Conservation (phyloP, 2,113 vertebrate genomes). For the Promerops cafer region DNA sequence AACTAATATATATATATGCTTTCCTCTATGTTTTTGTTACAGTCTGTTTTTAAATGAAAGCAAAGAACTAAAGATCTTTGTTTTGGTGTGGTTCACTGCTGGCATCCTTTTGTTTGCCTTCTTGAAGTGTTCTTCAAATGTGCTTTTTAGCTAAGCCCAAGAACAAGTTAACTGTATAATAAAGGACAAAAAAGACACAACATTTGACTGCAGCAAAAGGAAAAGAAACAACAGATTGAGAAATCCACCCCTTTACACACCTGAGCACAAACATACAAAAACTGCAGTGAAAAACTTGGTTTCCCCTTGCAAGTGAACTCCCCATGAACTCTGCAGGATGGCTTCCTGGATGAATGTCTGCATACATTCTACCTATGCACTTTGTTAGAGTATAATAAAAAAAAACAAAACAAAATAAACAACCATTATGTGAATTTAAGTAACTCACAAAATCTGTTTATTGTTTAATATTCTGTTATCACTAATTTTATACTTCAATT, state of each 20-base stretch:
- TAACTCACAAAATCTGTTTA: neutral
- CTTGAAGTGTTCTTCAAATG: neutral
- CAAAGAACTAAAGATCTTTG: neutral
- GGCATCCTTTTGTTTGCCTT: neutral
- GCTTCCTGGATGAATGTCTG: neutral
- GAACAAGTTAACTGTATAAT: neutral
- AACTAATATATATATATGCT: neutral
- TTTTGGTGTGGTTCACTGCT: neutral
- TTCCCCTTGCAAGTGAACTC: neutral
- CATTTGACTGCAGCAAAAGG: neutral
- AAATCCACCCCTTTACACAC: neutral
- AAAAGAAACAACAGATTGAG: neutral
- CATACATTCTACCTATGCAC: neutral
- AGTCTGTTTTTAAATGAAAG: neutral
- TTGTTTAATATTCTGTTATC: neutral
- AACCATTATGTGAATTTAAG: neutral
- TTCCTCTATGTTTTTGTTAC: neutral
- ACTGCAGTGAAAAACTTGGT: neutral
- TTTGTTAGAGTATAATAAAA: neutral
- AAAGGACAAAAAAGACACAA: neutral
- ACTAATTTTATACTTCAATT: neutral
- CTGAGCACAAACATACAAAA: neutral
- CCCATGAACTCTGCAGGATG: neutral
- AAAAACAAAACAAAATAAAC: fast-evolving
- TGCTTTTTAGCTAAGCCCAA: neutral